Evolutionary conservation across 1,140 invertebrate genomes (phyloP), one percentile per base, ranked within the genome.

Genomic region (Zaprionus inermis): DNA sequence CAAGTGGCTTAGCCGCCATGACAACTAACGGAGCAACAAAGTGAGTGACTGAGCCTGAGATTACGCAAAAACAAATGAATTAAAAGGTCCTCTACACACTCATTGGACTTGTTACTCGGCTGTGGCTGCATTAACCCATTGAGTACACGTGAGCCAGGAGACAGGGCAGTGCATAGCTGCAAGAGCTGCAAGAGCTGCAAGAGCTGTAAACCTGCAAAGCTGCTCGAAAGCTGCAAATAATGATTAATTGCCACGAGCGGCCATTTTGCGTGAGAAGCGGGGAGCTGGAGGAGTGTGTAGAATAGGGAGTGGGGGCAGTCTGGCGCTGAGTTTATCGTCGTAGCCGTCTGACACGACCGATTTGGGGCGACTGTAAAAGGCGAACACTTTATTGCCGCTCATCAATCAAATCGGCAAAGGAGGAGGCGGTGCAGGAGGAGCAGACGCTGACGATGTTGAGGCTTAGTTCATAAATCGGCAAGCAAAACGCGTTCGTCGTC

Each of bases 401-500:
- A 80, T 80, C 74, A 83, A 85, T 84, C 81, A 84, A 78, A 77
- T 44, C 9, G 38, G 38, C 38, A 3, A 28, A 28, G 24, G 3
- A 28, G 24, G 38, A 44, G 14, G 38, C 6, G 38, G 14, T 16
- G n/a, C 38, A 16, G 38, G 46, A 24, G 18, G 20, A 54, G 24
- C 9, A 38, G 58, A 20, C 18, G n/a, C 38, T 54, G 56, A 5
- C 20, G 30, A 34, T 56, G 18, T 46, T 55, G 56, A n/a, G 54
- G 54, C 36, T 63, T 78, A 88, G 76, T 77, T 72, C 83, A 86
- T 86, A 86, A 86, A 86, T 86, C 77, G 76, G 16, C 59, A 64
- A 34, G 55, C 57, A 72, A 78, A 82, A 74, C 57, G 76, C 65
- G 66, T 58, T 67, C 44, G 75, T 66, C 46, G 74, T 65, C 46